Evolutionary conservation across 1,140 invertebrate species (phyloP), one percentile per base, ranked within the genome.

Genomic region (Archivesica marissinica): DNA sequence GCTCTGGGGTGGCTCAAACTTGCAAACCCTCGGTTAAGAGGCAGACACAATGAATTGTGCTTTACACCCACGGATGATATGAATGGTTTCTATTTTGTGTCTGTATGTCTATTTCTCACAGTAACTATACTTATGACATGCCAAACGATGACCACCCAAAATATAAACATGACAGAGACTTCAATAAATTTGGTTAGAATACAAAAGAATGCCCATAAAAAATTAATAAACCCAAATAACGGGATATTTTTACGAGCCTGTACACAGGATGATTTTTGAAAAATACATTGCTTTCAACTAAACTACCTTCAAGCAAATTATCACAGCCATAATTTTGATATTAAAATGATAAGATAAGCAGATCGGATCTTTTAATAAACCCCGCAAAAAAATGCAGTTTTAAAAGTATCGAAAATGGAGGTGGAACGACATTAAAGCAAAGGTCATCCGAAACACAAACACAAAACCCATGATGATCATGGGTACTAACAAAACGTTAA

Each of bases 371-470:
- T 59, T 6, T 17, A 25, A 2, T 30, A 59, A 59, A 6, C 25
- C 54, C 13, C n/a, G 7, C n/a, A 13, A n/a, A n/a, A n/a, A n/a
- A n/a, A n/a, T n/a, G n/a, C n/a, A n/a, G n/a, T n/a, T n/a, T n/a
- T n/a, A n/a, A n/a, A n/a, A n/a, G n/a, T n/a, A n/a, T n/a, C n/a
- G n/a, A 25, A 3, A 35, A 33, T 35, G 30, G 25, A 64, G 59
- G 59, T 35, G 59, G 59, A 64, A 64, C 59, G n/a, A 35, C 9
- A 64, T 64, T 64, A 47, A 72, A 72, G 41, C 41, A 30, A 50
- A 25, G 68, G 68, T 72, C 68, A 72, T 72, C 44, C 6, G 44
- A 30, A 47, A 72, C 68, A 47, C 17, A 47, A 47, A 72, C 68
- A 72, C 68, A 72, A 72, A 72, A 50, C 68, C 50, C 25, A 47